Evolutionary conservation across 2,888 invertebrate genomes (phyloP), one percentile per base, ranked within the genome.

Genomic region (Tinea pellionella): DNA sequence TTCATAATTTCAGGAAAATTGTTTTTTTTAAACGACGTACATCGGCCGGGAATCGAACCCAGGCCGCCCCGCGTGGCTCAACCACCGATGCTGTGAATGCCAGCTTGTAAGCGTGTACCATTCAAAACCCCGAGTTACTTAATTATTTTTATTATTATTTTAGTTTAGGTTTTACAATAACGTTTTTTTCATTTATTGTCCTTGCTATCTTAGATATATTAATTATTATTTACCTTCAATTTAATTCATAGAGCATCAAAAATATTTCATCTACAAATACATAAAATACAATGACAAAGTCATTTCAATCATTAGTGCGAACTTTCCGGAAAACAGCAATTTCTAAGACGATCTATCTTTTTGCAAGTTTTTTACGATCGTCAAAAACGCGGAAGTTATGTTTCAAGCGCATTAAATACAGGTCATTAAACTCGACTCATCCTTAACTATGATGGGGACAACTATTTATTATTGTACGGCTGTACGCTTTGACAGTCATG

Each of bases 371-470:
- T 83, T 84, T 82, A 80, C 75, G 60, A 58, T 43, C 51, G 71
- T 77, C 77, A 79, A 82, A 79, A 80, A 72, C 76, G 68, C 84
- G 86, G 86, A 85, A 84, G 85, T 75, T 73, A 77, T 78, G 77
- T 74, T 73, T 74, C 77, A 71, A 70, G 72, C 69, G 65, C 78
- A 78, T 83, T 81, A 78, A 75, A 78, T 78, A 82, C 83, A 80
- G 80, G 73, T 83, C 86, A 85, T 86, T 86, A 80, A 80, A 69
- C 75, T 66, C 66, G 71, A 74, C 74, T 73, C 76, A 74, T 70
- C 73, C 70, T 71, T 65, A 64, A 66, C 72, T 67, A 73, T 70
- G 77, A 76, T 74, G 77, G 24, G 74, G 69, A 64, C 74, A 70
- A 73, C 76, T 75, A 72, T 84, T 81, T 84, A 84, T 82, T 77